Percentiles rank a stretch among this genome's conserved stretches.
phyloP scores from a whole-genome alignment of 1,140 invertebrate genomes.

The Marisa cornuarietis region DNA sequence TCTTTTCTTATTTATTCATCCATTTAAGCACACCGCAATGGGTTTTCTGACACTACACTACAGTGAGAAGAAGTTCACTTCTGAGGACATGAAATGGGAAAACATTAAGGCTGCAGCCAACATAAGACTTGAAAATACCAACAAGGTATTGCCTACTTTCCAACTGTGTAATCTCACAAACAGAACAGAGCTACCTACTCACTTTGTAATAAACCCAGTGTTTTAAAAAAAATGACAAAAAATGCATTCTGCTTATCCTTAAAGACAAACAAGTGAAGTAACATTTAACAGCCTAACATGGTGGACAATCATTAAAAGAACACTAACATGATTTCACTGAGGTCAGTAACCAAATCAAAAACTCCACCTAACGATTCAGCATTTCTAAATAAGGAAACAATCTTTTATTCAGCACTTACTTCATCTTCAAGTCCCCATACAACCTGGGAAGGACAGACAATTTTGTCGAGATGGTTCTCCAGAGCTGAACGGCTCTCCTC shows the following conservation, averaged over 20 bases:
- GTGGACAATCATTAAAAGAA: background rate
- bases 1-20: too few relatives aligned
- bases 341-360: background rate
- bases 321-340: background rate
- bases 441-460: slow-evolving; percentile 40
- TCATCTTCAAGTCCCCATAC: slow-evolving; percentile 47
- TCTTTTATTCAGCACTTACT: slow-evolving; percentile 22
- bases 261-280: background rate
- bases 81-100: background rate
- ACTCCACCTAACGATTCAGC: background rate
- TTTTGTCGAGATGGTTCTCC: slow-evolving; percentile 29
- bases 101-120: background rate
- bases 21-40: too few relatives aligned
- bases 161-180: background rate
- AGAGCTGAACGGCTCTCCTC: slow-evolving; percentile 20
- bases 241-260: background rate
- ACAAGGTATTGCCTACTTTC: too few relatives aligned
- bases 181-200: background rate
- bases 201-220: background rate
- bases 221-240: background rate
- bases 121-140: background rate
- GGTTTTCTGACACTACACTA: background rate
- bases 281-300: too few relatives aligned
- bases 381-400: background rate
- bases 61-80: too few relatives aligned